Conservation (phyloP, 2,113 vertebrate species). For the Cnemophilus loriae region DNA sequence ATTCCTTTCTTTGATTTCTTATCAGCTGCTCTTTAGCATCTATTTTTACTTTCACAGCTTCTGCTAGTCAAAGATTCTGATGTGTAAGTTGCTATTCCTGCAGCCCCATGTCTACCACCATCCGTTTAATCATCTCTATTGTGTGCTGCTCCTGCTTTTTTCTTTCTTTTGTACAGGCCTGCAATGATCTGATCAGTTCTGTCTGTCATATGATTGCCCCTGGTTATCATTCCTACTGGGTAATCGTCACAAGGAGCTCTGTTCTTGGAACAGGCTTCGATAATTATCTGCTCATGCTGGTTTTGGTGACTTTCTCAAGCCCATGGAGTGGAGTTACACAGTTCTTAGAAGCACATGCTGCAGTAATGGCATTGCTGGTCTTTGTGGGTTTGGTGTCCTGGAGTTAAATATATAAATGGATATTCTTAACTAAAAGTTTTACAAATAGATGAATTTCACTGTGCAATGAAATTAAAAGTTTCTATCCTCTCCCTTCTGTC, state of each 20-base stretch:
- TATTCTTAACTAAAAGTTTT: not conserved
- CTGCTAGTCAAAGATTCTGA: slow-evolving; percentile 25
- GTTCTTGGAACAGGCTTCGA: not conserved
- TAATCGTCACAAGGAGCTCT: not conserved
- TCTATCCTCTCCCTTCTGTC: not conserved
- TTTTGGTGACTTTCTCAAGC: not conserved
- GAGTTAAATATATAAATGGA: not conserved
- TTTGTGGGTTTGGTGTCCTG: not conserved
- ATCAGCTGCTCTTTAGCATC: slow-evolving; percentile 36
- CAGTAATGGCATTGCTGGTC: not conserved
- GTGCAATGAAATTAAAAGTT: not conserved
- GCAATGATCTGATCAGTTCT: slow-evolving; percentile 9
- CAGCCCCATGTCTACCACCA: slow-evolving; percentile 12
- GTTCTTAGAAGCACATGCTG: not conserved
- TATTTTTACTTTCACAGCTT: slow-evolving; percentile 51
- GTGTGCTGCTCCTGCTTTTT: slow-evolving; percentile 4
- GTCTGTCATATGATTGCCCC: slow-evolving; percentile 8
- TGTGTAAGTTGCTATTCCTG: slow-evolving; percentile 39
- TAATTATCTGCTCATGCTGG: not conserved
- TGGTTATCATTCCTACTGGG: not conserved
- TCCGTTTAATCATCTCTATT: slow-evolving; percentile 53
- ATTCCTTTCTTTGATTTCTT: slow-evolving; percentile 35
- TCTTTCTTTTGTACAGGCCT: slow-evolving; percentile 16
- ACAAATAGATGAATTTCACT: not conserved
- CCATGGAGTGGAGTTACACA: not conserved